Conservation (phyloP, 2,797 vertebrate species). For the Tokudaia tokunoshimensis region DNA sequence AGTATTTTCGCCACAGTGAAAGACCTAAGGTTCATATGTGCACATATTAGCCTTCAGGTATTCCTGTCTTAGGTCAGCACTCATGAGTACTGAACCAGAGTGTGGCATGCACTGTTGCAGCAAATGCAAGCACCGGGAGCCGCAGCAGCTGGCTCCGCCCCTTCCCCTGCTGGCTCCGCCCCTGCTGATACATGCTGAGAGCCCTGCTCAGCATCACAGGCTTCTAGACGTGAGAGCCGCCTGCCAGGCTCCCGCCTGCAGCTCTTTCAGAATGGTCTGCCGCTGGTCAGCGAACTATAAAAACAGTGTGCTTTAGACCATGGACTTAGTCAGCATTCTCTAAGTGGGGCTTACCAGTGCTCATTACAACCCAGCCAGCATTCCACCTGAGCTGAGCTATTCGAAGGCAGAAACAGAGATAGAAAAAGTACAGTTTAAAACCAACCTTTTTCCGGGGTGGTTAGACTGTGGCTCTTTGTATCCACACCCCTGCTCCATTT, state of each 20-base stretch:
- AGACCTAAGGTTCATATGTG: not conserved
- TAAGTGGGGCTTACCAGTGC: not conserved
- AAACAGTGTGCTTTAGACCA: not conserved
- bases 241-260: not conserved
- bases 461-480: not conserved
- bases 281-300: not conserved
- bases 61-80: not conserved
- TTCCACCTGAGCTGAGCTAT: not conserved
- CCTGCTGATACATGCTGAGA: not conserved
- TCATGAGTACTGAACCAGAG: not conserved
- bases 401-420: not conserved
- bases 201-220: not conserved
- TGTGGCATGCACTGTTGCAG: not conserved
- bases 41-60: not conserved
- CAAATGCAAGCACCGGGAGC: not conserved
- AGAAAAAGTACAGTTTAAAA: conserved; percentile 7
- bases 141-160: not conserved
- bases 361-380: not conserved
- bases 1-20: not conserved
- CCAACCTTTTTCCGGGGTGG: conserved; percentile 6
- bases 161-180: not conserved
- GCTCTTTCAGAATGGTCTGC: conserved; percentile 17
- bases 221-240: not conserved
- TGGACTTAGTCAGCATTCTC: not conserved
- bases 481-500: not conserved